Evolutionary conservation across 2,113 vertebrate genomes (phyloP).

Genomic region (Heterotis niloticus): DNA sequence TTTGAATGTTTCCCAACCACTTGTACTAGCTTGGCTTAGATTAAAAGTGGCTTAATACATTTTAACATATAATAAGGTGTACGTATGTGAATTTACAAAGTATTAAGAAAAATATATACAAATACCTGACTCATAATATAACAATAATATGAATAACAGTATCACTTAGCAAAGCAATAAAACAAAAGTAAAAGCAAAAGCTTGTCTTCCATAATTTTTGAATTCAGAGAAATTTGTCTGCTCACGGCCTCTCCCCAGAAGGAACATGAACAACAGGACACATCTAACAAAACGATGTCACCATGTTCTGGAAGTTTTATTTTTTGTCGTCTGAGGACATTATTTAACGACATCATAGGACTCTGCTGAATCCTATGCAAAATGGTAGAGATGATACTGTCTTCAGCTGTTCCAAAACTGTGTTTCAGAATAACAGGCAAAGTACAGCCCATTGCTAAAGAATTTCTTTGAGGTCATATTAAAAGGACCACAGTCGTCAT

Average conservation of each 20-base stretch:
- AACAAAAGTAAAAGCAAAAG: neutral
- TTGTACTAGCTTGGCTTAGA: conserved; percentile 19
- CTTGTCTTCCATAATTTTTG: neutral
- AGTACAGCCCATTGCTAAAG: conserved; percentile 18
- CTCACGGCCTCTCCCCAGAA: neutral
- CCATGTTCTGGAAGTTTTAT: neutral
- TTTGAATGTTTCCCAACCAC: conserved; percentile 18
- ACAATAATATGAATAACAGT: neutral
- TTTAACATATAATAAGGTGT: neutral
- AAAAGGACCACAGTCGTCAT: conserved; percentile 14
- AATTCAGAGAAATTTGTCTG: neutral
- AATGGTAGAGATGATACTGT: neutral
- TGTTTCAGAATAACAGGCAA: conserved; percentile 1
- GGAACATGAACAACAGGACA: neutral
- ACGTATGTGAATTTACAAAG: neutral
- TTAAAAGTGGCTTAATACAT: neutral
- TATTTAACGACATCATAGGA: neutral
- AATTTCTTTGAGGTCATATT: conserved; percentile 27
- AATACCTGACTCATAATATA: neutral
- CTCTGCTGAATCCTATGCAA: neutral
- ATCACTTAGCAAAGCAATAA: conserved; percentile 12
- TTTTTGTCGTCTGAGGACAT: neutral
- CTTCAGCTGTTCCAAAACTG: neutral
- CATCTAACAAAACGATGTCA: neutral
- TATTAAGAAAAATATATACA: neutral